Percentiles rank a stretch among this genome's conserved stretches.
phyloP scores from a whole-genome alignment of 2,113 vertebrate genomes.

The Marcusenius ussheri region DNA sequence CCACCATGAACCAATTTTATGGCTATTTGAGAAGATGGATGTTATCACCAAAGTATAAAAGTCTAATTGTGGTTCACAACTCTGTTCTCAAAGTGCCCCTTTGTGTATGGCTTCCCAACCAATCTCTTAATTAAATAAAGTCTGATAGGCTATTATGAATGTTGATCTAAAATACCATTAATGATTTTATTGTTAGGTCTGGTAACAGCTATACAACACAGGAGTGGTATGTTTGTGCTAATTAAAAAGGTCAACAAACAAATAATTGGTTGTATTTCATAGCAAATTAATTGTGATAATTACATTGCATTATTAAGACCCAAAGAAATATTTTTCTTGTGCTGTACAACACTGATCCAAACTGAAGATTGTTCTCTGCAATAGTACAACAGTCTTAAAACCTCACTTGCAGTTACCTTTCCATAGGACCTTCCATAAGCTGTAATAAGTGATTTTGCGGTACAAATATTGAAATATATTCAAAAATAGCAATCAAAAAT shows the following conservation, averaged over 20 bases:
- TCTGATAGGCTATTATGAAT: not conserved
- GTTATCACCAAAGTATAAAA: not conserved
- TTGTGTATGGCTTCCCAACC: not conserved
- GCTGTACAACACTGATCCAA: not conserved
- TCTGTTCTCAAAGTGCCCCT: not conserved
- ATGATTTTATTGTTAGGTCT: not conserved
- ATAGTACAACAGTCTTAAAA: not conserved
- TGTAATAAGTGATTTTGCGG: not conserved
- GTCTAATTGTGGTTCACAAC: not conserved
- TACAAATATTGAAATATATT: not conserved
- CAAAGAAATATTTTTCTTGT: not conserved
- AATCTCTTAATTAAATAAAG: constrained; percentile 1
- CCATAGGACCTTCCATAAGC: not conserved
- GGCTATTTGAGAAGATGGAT: not conserved
- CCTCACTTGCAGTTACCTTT: not conserved
- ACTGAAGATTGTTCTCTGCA: not conserved
- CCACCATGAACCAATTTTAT: constrained; percentile 4
- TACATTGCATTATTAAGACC: not conserved
- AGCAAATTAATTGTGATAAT: not conserved
- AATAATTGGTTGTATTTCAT: not conserved
- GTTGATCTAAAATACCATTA: not conserved
- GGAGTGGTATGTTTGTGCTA: not conserved
- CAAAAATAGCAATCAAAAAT: not conserved
- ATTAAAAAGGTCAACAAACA: not conserved
- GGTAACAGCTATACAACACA: not conserved